phyloP scores from a whole-genome alignment of 2,113 vertebrate species.

The Grammomys surdaster region DNA sequence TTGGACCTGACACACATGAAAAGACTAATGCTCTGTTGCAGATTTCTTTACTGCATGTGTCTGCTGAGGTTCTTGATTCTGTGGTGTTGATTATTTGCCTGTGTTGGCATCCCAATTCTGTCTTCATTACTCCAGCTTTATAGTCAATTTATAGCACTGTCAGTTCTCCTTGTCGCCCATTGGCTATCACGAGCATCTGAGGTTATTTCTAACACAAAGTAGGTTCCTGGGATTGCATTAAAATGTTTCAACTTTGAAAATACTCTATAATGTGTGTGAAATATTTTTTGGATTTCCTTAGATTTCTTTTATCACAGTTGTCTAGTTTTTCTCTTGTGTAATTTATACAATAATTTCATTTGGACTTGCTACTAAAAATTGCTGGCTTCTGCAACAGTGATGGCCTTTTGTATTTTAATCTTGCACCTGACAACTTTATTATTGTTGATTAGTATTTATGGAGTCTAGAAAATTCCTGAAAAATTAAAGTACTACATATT shows the following conservation, averaged over 20 bases:
- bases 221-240: background rate
- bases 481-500: background rate
- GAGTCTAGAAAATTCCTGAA: background rate
- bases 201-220: constrained; percentile 27
- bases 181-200: background rate
- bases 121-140: background rate
- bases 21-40: background rate
- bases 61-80: background rate
- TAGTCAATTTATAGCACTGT: background rate
- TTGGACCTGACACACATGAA: background rate
- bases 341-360: constrained; percentile 11
- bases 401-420: background rate
- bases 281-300: constrained; percentile 9
- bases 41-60: background rate
- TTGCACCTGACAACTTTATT: background rate
- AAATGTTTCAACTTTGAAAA: constrained; percentile 31
- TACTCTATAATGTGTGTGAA: background rate
- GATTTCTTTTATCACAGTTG: constrained; percentile 26
- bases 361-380: background rate
- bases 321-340: background rate
- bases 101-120: background rate
- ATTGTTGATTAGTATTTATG: background rate
- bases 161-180: background rate
- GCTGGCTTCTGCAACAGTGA: background rate
- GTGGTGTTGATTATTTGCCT: background rate